A percentile compares a stretch with the other conserved stretches of the same genome.
phyloP scores from a whole-genome alignment of 2,888 invertebrate genomes.

The Rambutsinella grinnellia region DNA sequence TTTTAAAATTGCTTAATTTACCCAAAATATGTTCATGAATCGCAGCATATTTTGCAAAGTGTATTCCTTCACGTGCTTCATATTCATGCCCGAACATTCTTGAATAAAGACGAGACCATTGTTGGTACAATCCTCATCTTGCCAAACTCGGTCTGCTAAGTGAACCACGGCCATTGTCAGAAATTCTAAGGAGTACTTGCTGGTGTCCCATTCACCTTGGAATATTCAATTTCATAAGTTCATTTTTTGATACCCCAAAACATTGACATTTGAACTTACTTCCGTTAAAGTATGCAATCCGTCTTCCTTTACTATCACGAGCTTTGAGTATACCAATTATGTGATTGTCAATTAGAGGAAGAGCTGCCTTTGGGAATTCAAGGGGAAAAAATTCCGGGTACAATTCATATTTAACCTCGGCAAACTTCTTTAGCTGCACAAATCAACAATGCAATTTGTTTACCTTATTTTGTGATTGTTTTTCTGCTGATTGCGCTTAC shows the following conservation, averaged over 20 bases:
- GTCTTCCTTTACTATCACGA: conserved; percentile 24
- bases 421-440: conserved; percentile 8
- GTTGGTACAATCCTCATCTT: conserved; percentile 10
- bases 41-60: conserved; percentile 12
- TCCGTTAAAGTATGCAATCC: conserved; percentile 16
- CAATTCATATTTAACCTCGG: conserved; percentile 10
- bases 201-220: conserved; percentile 30
- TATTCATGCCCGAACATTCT: conserved; percentile 26
- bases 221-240: no score
- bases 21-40: conserved; percentile 28
- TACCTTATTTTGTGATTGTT: no score
- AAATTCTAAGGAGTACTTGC: conserved; percentile 7
- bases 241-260: no score
- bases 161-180: not conserved
- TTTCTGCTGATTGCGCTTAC: no score
- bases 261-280: conserved; percentile 25
- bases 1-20: no score
- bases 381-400: conserved; percentile 21
- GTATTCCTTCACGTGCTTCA: conserved; percentile 26
- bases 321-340: conserved; percentile 13
- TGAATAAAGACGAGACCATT: conserved; percentile 30
- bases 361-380: not conserved
- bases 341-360: not conserved
- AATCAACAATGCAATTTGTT: not conserved
- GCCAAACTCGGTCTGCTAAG: not conserved